Evolutionary conservation across 2,797 vertebrate genomes (phyloP).

Genomic region (Carcharodon carcharias): DNA sequence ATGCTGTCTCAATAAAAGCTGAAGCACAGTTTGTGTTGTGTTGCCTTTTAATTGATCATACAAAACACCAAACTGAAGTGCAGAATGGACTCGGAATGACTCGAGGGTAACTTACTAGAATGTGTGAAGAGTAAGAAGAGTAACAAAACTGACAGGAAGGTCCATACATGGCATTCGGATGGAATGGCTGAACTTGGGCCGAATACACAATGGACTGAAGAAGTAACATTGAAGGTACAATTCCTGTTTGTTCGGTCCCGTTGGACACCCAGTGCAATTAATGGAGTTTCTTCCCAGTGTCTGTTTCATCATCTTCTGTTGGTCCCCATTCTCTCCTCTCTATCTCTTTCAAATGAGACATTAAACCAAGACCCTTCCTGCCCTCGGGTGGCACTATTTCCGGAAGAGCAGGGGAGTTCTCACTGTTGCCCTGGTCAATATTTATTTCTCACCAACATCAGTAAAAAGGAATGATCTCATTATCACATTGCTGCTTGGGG

Average conservation of each 20-base stretch:
- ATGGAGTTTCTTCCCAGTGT: neutral
- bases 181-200: neutral
- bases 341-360: neutral
- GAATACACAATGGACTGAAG: neutral
- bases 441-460: neutral
- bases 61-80: neutral
- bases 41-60: neutral
- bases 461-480: neutral
- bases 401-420: neutral
- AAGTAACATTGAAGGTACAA: neutral
- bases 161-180: neutral
- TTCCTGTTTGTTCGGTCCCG: neutral
- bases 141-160: neutral
- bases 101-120: neutral
- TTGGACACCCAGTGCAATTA: neutral
- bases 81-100: neutral
- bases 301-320: neutral
- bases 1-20: conserved; percentile 21
- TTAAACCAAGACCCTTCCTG: neutral
- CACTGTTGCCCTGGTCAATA: neutral
- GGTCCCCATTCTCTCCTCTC: neutral
- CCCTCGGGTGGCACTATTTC: neutral
- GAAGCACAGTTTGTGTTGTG: neutral
- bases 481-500: neutral
- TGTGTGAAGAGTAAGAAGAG: neutral